phyloP scores from a whole-genome alignment of 1,140 invertebrate genomes.

The Psix sp. region DNA sequence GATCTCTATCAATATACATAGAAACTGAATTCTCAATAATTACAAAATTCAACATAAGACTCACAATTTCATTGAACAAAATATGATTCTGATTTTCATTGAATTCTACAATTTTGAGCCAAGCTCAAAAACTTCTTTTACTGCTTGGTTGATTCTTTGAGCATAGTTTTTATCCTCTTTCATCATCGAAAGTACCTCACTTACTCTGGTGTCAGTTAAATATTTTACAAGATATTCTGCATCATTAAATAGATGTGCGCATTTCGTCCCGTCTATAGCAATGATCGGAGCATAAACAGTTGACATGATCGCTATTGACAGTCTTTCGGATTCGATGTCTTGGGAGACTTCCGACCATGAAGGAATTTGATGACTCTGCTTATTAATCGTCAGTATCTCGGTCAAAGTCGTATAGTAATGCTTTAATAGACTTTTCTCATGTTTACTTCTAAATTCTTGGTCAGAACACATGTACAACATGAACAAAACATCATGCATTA shows the following conservation, averaged over 20 bases:
- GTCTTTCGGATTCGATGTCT: constrained; percentile 64
- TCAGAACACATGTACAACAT: constrained; percentile 69
- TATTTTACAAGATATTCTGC: constrained; percentile 49
- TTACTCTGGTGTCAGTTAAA: constrained; percentile 48
- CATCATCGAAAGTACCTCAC: constrained; percentile 62
- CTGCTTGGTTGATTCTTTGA: constrained; percentile 51
- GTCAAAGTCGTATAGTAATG: constrained; percentile 67
- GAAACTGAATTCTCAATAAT: no score
- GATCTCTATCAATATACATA: no score
- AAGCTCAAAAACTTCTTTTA: constrained; percentile 64
- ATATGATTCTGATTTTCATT: no score
- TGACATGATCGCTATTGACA: constrained; percentile 61
- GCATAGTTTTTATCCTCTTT: constrained; percentile 55
- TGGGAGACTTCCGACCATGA: constrained; percentile 62
- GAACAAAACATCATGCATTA: constrained; percentile 74
- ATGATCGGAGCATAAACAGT: constrained; percentile 64
- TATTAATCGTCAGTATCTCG: constrained; percentile 41
- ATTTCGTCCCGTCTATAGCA: constrained; percentile 56
- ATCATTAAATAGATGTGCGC: constrained; percentile 52
- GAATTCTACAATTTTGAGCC: no score
- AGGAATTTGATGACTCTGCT: constrained; percentile 38
- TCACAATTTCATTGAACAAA: no score
- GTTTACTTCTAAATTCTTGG: constrained; percentile 61
- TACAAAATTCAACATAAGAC: no score
- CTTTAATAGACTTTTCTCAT: constrained; percentile 60